A percentile compares a stretch with the other conserved stretches of the same genome.
phyloP scores from a whole-genome alignment of 2,888 invertebrate species.

The Tetranychus piercei region DNA sequence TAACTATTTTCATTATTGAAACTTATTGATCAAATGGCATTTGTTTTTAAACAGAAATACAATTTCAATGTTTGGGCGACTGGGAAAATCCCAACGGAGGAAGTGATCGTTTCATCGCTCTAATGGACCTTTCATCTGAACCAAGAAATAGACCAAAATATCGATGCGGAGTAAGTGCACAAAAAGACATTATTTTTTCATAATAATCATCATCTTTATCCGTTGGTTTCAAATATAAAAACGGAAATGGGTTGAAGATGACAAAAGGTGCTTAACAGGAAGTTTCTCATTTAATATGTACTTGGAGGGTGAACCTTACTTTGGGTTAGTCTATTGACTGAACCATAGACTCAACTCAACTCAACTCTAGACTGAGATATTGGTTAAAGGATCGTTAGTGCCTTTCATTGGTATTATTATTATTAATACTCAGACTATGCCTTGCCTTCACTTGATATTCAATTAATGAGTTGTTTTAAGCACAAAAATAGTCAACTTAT shows the following conservation, averaged over 20 bases:
- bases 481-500: not conserved
- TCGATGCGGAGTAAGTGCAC: constrained; percentile 28
- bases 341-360: no score
- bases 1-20: not conserved
- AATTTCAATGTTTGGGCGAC: constrained; percentile 45
- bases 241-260: constrained; percentile 2
- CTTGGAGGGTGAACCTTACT: no score
- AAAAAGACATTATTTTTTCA: not conserved
- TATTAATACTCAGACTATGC: not conserved
- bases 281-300: not conserved
- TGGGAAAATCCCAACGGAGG: constrained; percentile 40
- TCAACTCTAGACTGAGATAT: no score
- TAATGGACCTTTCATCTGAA: constrained; percentile 27
- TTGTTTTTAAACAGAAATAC: constrained; percentile 35
- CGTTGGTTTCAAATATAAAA: not conserved
- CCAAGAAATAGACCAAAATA: constrained; percentile 28
- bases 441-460: not conserved
- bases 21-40: not conserved
- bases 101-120: constrained; percentile 39
- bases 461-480: not conserved
- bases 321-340: no score
- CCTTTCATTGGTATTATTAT: not conserved
- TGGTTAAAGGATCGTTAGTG: not conserved
- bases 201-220: not conserved
- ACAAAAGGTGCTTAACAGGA: not conserved